Evolutionary conservation across 1,140 invertebrate species (phyloP).

Genomic region (Microplitis mediator): DNA sequence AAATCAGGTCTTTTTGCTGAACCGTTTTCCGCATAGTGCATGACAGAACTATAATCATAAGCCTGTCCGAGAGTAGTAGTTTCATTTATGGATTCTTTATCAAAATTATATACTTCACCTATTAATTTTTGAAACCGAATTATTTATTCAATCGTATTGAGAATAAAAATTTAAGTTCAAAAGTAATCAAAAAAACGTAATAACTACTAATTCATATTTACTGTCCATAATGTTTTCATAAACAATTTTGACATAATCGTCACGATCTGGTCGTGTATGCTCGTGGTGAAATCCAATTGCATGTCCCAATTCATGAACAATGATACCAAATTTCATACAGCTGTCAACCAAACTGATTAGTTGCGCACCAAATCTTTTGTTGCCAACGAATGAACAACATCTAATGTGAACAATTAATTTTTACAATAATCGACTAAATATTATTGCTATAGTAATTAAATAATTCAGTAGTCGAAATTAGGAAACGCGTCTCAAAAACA

Average conservation of each 20-base stretch:
- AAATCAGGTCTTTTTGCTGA: conserved; percentile 95
- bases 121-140: too few relatives aligned
- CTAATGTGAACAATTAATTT: neutral
- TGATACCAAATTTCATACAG: neutral
- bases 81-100: conserved; percentile 75
- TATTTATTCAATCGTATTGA: too few relatives aligned
- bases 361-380: neutral
- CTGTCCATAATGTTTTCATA: too few relatives aligned
- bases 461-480: too few relatives aligned
- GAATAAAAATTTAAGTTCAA: too few relatives aligned
- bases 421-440: too few relatives aligned
- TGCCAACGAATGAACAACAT: neutral
- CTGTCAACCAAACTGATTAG: neutral
- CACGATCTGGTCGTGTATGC: neutral
- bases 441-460: too few relatives aligned
- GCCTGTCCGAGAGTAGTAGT: conserved; percentile 79
- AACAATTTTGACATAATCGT: neutral
- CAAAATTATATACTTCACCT: too few relatives aligned
- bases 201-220: too few relatives aligned
- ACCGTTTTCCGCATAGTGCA: conserved; percentile 98
- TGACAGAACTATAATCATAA: conserved; percentile 97
- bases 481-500: too few relatives aligned
- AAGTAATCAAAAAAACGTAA: neutral
- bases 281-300: neutral
- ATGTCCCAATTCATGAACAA: neutral